These are phyloP conservation scores for Electrona antarctica DNA, from an alignment of 2,113 vertebrate species.

Conservation along the genomic window DNA sequence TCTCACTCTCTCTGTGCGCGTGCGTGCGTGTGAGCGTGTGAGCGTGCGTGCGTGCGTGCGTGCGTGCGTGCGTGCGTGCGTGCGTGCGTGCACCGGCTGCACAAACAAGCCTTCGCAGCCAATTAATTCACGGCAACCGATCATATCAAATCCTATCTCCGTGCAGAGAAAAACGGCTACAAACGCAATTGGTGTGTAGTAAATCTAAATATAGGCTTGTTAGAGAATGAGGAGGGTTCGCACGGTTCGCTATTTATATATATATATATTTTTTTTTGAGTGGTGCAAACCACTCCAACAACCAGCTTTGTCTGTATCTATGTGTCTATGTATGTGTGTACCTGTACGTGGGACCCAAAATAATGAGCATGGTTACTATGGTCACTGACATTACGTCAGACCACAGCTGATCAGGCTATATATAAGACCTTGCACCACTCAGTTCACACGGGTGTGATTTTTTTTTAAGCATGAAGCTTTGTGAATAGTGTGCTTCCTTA, in stretches of 20 bases:
- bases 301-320: too few species aligned
- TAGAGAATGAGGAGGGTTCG: conserved; percentile 23
- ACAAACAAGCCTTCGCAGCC: conserved; percentile 37
- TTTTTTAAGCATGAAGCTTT: conserved; percentile 24
- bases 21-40: too few species aligned
- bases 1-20: background rate
- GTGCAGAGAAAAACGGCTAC: conserved; percentile 21
- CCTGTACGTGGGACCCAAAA: too few species aligned
- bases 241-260: conserved; percentile 53
- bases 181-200: conserved; percentile 18
- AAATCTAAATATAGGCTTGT: conserved; percentile 37
- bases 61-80: background rate
- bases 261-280: too few species aligned
- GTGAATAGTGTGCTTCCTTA: conserved; percentile 4
- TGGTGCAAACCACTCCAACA: too few species aligned
- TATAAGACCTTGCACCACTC: too few species aligned
- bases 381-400: too few species aligned
- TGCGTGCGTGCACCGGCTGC: conserved; percentile 6
- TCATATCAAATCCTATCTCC: conserved; percentile 15
- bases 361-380: too few species aligned
- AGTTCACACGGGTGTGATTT: too few species aligned
- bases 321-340: too few species aligned
- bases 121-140: conserved; percentile 43
- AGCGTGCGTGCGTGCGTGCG: background rate
- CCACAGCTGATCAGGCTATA: too few species aligned